Percentiles rank a stretch among this genome's conserved stretches.
These are phyloP conservation scores for Mactra quadrangularis DNA, from an alignment of 1,140 invertebrate species.

Conservation along the genomic window DNA sequence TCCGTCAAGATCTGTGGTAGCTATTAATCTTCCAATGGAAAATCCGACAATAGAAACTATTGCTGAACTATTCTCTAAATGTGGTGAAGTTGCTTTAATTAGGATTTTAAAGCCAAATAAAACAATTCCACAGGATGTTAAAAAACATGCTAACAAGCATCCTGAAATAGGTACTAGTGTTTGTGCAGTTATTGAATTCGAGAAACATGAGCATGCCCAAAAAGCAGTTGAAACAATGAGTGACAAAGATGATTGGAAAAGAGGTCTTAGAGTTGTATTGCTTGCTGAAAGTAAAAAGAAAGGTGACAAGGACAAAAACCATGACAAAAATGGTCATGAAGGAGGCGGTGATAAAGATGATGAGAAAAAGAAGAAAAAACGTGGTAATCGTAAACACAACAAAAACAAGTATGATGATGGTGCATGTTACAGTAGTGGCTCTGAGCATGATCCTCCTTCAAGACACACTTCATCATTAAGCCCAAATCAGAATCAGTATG, in stretches of 20 bases:
- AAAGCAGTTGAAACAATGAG: constrained; percentile 88
- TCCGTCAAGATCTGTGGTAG: constrained; percentile 94
- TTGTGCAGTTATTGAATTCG: constrained; percentile 95
- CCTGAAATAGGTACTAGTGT: constrained; percentile 92
- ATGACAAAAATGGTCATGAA: constrained; percentile 61
- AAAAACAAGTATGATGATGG: constrained; percentile 78
- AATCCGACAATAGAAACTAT: constrained; percentile 93
- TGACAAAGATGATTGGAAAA: constrained; percentile 83
- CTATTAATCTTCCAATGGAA: constrained; percentile 92
- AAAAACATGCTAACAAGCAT: constrained; percentile 94
- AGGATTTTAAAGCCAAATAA: constrained; percentile 93
- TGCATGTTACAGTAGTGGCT: constrained; percentile 80
- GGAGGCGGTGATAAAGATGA: constrained; percentile 67
- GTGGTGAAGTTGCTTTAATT: constrained; percentile 94
- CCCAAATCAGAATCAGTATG: constrained; percentile 56
- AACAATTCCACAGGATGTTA: constrained; percentile 93
- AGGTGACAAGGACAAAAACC: constrained; percentile 72
- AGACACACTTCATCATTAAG: constrained; percentile 49
- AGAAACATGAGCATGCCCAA: constrained; percentile 92
- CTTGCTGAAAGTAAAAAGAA: constrained; percentile 78
- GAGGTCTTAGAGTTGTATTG: constrained; percentile 85
- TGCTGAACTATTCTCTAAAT: constrained; percentile 93
- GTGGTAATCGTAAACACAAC: constrained; percentile 71
- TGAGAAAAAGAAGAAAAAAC: constrained; percentile 76
- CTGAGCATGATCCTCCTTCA: constrained; percentile 74